Percentiles rank a stretch among this genome's conserved stretches.
phyloP scores from a whole-genome alignment of 2,797 vertebrate genomes.

The Crocidura indochinensis region DNA sequence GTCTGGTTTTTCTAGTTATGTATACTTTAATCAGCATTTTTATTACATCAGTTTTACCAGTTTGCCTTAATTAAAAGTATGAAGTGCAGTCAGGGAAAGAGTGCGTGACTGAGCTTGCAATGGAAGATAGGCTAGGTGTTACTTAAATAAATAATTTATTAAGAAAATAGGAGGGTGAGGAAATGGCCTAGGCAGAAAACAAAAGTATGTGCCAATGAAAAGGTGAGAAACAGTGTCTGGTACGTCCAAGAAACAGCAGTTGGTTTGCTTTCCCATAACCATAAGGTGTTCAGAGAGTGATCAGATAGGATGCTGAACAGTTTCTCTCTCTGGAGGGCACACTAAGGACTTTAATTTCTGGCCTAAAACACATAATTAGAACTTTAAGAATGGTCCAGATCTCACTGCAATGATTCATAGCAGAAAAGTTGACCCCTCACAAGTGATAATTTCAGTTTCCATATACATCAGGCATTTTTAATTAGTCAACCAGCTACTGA shows the following conservation, averaged over 20 bases:
- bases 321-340: neutral
- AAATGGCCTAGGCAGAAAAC: constrained; percentile 38
- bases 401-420: neutral
- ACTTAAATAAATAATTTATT: neutral
- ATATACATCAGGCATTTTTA: constrained; percentile 44
- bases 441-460: constrained; percentile 41
- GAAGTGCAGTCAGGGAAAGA: constrained; percentile 30
- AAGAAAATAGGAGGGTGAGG: neutral
- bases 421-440: constrained; percentile 4
- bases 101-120: neutral
- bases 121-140: neutral
- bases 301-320: neutral
- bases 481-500: constrained; percentile 42
- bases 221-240: neutral
- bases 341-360: neutral
- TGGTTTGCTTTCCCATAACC: constrained; percentile 12
- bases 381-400: constrained; percentile 1
- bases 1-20: constrained; percentile 11
- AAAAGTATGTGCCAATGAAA: constrained; percentile 28
- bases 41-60: constrained; percentile 11
- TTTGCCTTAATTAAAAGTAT: neutral
- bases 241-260: neutral
- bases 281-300: neutral
- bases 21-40: constrained; percentile 37
- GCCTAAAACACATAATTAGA: constrained; percentile 23